Conservation (phyloP, 2,888 invertebrate species). For the Stratiomys singularior region DNA sequence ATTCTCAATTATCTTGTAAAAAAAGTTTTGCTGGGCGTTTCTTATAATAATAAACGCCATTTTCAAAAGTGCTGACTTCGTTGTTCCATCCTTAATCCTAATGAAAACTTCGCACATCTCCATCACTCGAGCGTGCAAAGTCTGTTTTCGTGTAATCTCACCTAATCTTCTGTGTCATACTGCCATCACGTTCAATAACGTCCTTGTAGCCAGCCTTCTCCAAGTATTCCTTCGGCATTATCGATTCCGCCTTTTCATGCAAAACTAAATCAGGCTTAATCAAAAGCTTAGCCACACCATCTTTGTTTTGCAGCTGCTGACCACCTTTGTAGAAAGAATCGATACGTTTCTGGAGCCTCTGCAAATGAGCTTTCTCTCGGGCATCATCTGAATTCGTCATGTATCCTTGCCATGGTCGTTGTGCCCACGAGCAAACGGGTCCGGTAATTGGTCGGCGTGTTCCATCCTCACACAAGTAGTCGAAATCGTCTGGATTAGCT, state of each 20-base stretch:
- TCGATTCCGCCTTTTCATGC: conserved; percentile 66
- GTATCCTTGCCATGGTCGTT: conserved; percentile 85
- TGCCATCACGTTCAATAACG: conserved; percentile 78
- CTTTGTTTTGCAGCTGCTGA: conserved; percentile 59
- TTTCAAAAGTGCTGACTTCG: too few species aligned
- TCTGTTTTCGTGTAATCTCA: conserved; percentile 52
- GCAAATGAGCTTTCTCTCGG: conserved; percentile 58
- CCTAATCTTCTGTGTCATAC: conserved; percentile 72
- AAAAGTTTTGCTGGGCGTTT: too few species aligned
- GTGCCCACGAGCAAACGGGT: conserved; percentile 82
- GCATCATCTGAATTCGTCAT: conserved; percentile 73
- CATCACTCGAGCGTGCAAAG: too few species aligned
- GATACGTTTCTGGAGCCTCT: conserved; percentile 61
- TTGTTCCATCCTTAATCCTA: too few species aligned
- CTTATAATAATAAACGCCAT: too few species aligned
- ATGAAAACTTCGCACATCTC: too few species aligned
- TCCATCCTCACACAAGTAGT: conserved; percentile 84
- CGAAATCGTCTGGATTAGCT: conserved; percentile 74
- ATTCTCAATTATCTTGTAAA: too few species aligned
- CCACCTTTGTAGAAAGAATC: conserved; percentile 63
- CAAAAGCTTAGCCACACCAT: conserved; percentile 68
- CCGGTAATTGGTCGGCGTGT: conserved; percentile 74
- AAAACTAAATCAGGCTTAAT: conserved; percentile 70
- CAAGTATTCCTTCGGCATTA: conserved; percentile 70
- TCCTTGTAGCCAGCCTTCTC: conserved; percentile 74